These are phyloP conservation scores for Natator depressus DNA, from an alignment of 2,113 vertebrate species.

Conservation along the genomic window DNA sequence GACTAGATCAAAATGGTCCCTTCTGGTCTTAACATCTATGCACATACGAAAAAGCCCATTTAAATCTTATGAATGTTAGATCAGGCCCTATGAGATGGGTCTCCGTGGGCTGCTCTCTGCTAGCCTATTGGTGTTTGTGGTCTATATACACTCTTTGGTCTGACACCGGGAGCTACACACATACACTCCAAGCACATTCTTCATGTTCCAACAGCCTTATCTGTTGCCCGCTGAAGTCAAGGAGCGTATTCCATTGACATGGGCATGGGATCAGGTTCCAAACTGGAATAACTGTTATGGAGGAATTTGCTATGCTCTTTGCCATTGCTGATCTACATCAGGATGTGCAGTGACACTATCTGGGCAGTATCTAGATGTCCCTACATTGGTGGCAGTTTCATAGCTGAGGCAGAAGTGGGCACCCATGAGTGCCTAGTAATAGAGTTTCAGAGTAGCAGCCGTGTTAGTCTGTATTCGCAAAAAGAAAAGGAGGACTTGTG, in stretches of 20 bases:
- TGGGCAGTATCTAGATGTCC: neutral
- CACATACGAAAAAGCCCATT: neutral
- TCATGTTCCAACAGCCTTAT: neutral
- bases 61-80: neutral
- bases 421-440: neutral
- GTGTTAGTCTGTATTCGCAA: no score
- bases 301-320: neutral
- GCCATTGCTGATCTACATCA: neutral
- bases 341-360: neutral
- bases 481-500: no score
- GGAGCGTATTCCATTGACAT: neutral
- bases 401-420: neutral
- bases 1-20: neutral
- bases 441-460: no score
- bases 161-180: neutral
- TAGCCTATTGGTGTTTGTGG: neutral
- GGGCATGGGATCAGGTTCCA: neutral
- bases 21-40: neutral
- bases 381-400: neutral
- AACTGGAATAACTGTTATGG: neutral
- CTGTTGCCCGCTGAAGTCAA: neutral
- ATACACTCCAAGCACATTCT: neutral
- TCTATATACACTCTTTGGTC: neutral
- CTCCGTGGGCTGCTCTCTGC: neutral
- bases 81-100: neutral